A percentile compares a stretch with the other conserved stretches of the same genome.
Conservation (phyloP, 2,888 invertebrate genomes). For the Acronicta alni region DNA sequence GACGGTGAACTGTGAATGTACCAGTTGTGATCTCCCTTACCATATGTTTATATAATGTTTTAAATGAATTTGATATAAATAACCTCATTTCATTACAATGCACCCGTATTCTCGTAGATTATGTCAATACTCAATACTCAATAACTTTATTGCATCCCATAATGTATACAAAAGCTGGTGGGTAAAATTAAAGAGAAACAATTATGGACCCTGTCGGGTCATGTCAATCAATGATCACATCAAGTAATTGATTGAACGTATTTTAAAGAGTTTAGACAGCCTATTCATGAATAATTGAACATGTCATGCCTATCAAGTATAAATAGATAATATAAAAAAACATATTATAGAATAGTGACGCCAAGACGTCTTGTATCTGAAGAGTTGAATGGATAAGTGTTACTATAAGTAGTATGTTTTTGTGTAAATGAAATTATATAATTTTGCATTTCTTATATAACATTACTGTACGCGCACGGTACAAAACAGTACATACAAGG, state of each 20-base stretch:
- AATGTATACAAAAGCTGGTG: too few relatives aligned
- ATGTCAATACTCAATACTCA: too few relatives aligned
- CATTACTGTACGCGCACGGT: neutral
- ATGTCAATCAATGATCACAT: neutral
- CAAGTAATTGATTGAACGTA: neutral
- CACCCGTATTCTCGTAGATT: too few relatives aligned
- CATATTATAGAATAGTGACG: neutral
- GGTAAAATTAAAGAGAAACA: too few relatives aligned
- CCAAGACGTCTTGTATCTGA: neutral
- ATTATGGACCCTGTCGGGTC: too few relatives aligned
- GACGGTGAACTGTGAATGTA: too few relatives aligned
- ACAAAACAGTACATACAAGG: neutral
- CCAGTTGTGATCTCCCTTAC: too few relatives aligned
- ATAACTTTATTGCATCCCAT: too few relatives aligned
- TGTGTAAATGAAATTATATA: neutral
- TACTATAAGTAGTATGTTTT: neutral
- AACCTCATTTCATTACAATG: too few relatives aligned
- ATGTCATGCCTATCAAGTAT: neutral
- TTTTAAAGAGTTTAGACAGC: neutral
- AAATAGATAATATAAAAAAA: neutral
- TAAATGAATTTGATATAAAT: too few relatives aligned
- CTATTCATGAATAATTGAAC: constrained; percentile 1
- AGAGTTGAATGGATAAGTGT: neutral
- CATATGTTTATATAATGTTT: too few relatives aligned
- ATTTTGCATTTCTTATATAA: neutral